Percentiles rank a stretch among this genome's conserved stretches.
Conservation (phyloP, 2,888 invertebrate genomes). For the Pseudeuparius sepicola region DNA sequence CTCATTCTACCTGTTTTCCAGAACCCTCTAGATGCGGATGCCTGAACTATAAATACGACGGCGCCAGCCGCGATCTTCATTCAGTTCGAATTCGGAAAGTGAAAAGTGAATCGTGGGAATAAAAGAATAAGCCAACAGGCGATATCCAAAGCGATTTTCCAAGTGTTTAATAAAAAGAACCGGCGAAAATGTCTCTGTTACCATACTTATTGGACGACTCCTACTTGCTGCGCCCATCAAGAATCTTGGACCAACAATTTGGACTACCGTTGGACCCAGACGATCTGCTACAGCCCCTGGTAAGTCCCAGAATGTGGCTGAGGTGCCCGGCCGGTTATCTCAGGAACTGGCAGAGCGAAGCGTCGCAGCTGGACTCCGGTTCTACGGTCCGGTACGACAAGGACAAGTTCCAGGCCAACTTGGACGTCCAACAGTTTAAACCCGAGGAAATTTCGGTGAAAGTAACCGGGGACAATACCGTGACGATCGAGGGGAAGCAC, state of each 20-base stretch:
- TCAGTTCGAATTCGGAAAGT: too few relatives aligned
- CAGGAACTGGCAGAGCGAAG: conserved; percentile 41
- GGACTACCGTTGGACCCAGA: conserved; percentile 39
- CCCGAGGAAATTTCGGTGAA: conserved; percentile 71
- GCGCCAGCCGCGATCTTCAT: too few relatives aligned
- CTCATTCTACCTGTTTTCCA: too few relatives aligned
- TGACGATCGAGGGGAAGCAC: too few relatives aligned
- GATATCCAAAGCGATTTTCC: too few relatives aligned
- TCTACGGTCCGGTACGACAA: conserved; percentile 38
- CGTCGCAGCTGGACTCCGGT: conserved; percentile 49
- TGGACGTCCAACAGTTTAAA: conserved; percentile 71
- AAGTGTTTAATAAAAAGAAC: too few relatives aligned
- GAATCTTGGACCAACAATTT: conserved; percentile 39
- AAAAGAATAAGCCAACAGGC: too few relatives aligned
- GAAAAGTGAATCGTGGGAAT: too few relatives aligned
- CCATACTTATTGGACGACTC: conserved; percentile 17
- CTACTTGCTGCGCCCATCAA: conserved; percentile 22
- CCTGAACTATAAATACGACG: too few relatives aligned
- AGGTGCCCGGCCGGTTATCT: conserved; percentile 33
- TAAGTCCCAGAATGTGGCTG: conserved; percentile 25
- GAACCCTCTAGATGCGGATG: too few relatives aligned
- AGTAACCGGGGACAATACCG: too few relatives aligned
- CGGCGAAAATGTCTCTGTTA: conserved; percentile 20
- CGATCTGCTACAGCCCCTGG: conserved; percentile 36
- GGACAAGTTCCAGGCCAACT: conserved; percentile 59